Evolutionary conservation across 2,888 invertebrate species (phyloP).

Genomic region (Bhutanitis thaidina): DNA sequence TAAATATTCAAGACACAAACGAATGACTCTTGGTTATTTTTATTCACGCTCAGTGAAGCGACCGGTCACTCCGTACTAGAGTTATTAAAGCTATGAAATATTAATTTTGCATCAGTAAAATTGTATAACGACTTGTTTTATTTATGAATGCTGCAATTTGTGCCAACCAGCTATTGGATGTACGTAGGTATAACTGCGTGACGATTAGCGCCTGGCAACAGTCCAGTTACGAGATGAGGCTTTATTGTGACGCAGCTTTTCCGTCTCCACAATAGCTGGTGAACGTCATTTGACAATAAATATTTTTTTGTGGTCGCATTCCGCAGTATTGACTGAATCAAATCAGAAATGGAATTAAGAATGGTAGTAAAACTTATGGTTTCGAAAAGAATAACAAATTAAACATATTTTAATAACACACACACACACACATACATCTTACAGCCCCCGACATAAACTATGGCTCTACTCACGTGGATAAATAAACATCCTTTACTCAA

Average conservation of each 20-base stretch:
- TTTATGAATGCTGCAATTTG: constrained; percentile 20
- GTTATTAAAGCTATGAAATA: constrained; percentile 15
- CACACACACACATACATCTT: too few species aligned
- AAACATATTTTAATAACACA: too few species aligned
- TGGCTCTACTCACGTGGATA: too few species aligned
- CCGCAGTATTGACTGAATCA: constrained; percentile 1
- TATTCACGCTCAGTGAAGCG: not conserved
- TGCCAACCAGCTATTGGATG: constrained; percentile 43
- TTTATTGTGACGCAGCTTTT: constrained; percentile 42
- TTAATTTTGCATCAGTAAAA: constrained; percentile 15
- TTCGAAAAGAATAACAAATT: too few species aligned
- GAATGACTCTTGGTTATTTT: not conserved
- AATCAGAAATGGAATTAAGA: constrained; percentile 9
- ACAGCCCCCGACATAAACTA: too few species aligned
- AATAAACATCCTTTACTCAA: too few species aligned
- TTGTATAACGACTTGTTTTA: constrained; percentile 16
- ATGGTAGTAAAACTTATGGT: too few species aligned
- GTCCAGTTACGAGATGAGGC: constrained; percentile 47
- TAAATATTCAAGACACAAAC: not conserved
- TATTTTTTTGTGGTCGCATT: constrained; percentile 17
- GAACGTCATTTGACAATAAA: constrained; percentile 26
- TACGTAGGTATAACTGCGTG: constrained; percentile 44
- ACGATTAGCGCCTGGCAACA: constrained; percentile 64
- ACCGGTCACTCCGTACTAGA: not conserved
- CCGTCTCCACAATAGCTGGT: constrained; percentile 28